These are phyloP conservation scores for Sphaerophoria taeniata DNA, from an alignment of 2,888 invertebrate species.

Conservation along the genomic window DNA sequence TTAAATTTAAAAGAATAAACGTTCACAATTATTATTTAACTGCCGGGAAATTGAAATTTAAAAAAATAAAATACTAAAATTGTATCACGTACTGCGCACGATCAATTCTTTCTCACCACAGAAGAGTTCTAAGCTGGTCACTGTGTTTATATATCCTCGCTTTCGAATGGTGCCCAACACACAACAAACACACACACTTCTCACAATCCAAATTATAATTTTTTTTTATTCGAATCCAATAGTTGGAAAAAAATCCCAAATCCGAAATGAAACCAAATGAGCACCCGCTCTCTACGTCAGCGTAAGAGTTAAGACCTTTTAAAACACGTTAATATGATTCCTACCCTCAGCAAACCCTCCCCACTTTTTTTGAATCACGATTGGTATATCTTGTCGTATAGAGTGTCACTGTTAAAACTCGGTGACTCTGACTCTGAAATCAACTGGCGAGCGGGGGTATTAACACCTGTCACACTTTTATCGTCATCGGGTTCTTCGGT, in stretches of 20 bases:
- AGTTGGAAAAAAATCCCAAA: conserved; percentile 48
- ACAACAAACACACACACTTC: conserved; percentile 10
- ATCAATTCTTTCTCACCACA: conserved; percentile 64
- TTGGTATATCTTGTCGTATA: background rate
- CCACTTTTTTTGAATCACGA: conserved; percentile 21
- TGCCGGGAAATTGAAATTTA: conserved; percentile 34
- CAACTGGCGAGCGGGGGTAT: conserved; percentile 33
- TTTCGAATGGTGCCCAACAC: conserved; percentile 57
- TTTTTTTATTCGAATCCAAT: background rate
- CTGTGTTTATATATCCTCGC: conserved; percentile 70
- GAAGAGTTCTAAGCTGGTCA: conserved; percentile 68
- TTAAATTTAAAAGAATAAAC: conserved; percentile 4
- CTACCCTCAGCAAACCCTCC: conserved; percentile 8
- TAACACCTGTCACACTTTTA: conserved; percentile 51
- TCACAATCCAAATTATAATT: background rate
- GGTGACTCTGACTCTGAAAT: conserved; percentile 12
- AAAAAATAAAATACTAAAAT: conserved; percentile 10
- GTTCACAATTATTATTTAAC: background rate
- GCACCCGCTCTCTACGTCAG: conserved; percentile 47
- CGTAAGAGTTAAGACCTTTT: conserved; percentile 15
- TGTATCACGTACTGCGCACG: conserved; percentile 70
- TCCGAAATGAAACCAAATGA: conserved; percentile 15
- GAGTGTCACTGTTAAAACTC: background rate
- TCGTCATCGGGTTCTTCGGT: conserved; percentile 12
- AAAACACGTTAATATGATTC: conserved; percentile 11